phyloP scores from a whole-genome alignment of 2,797 vertebrate species.

The Cottoperca gobio region DNA sequence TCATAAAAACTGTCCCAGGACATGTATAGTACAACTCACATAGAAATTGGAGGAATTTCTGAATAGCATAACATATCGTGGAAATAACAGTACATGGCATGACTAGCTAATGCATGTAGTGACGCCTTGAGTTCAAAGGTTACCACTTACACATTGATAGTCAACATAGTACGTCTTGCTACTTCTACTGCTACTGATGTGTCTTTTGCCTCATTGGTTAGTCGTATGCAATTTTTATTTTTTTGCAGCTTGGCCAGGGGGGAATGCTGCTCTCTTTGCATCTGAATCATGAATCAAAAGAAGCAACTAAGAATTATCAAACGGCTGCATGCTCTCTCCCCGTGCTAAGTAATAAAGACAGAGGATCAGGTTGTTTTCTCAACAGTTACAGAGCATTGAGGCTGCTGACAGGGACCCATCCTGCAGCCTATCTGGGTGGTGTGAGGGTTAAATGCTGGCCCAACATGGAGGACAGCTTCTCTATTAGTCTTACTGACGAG shows the following conservation, averaged over 20 bases:
- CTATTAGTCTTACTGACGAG: slow-evolving; percentile 33
- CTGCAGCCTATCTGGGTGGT: slow-evolving; percentile 2
- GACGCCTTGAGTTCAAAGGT: background rate
- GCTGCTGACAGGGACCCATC: slow-evolving; percentile 14
- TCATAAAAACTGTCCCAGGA: background rate
- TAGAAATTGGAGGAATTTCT: no score
- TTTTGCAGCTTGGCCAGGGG: background rate
- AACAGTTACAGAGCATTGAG: slow-evolving; percentile 20
- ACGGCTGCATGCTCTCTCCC: slow-evolving; percentile 2
- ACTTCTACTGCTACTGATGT: background rate
- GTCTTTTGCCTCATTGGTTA: background rate
- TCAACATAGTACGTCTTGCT: background rate
- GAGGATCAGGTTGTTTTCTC: slow-evolving; percentile 7
- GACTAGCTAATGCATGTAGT: no score
- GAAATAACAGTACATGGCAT: no score
- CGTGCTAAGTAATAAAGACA: slow-evolving; percentile 5
- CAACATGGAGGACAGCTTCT: slow-evolving; percentile 23
- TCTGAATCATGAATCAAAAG: background rate
- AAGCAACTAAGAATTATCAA: slow-evolving; percentile 10
- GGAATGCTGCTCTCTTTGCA: background rate
- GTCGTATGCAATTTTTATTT: background rate
- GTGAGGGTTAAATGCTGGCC: slow-evolving; percentile 2
- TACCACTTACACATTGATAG: background rate
- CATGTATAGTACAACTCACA: no score
- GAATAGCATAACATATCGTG: no score